These are phyloP conservation scores for Muraenolepis orangiensis DNA, from an alignment of 2,797 vertebrate species.

Conservation along the genomic window DNA sequence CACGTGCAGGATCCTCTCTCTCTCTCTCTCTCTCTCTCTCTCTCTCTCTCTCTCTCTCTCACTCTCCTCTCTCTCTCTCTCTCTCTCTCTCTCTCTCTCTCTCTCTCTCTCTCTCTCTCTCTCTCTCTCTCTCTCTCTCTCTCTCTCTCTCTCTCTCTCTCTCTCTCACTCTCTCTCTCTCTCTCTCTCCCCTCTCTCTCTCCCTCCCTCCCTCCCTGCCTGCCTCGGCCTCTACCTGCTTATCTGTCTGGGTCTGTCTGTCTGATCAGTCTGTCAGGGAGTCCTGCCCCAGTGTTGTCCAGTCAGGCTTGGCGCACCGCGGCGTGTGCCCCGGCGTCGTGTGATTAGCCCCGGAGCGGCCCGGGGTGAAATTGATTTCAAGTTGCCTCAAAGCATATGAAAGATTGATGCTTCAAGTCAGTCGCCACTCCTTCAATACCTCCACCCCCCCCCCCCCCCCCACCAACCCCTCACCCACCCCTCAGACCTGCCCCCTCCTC, in stretches of 20 bases:
- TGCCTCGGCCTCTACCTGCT: conserved; percentile 43
- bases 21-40: no score
- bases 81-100: conserved; percentile 41
- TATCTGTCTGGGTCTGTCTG: conserved; percentile 49
- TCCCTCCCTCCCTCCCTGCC: conserved; percentile 60
- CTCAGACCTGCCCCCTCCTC: no score
- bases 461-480: conserved; percentile 45
- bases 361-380: conserved; percentile 77
- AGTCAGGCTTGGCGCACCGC: conserved; percentile 58
- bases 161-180: not conserved
- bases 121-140: no score
- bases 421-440: conserved; percentile 39
- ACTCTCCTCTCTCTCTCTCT: not conserved
- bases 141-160: no score
- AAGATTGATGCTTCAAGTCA: conserved; percentile 74
- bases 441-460: conserved; percentile 40
- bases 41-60: no score
- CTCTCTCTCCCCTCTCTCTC: conserved; percentile 38
- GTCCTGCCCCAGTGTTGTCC: conserved; percentile 43
- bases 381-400: conserved; percentile 78
- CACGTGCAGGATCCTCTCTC: conserved; percentile 50
- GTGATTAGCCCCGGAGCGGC: conserved; percentile 73
- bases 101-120: conserved; percentile 56
- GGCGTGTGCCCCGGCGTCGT: conserved; percentile 63
- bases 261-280: conserved; percentile 36